These are phyloP conservation scores for Mythimna impura DNA, from an alignment of 2,888 invertebrate genomes.

Conservation along the genomic window DNA sequence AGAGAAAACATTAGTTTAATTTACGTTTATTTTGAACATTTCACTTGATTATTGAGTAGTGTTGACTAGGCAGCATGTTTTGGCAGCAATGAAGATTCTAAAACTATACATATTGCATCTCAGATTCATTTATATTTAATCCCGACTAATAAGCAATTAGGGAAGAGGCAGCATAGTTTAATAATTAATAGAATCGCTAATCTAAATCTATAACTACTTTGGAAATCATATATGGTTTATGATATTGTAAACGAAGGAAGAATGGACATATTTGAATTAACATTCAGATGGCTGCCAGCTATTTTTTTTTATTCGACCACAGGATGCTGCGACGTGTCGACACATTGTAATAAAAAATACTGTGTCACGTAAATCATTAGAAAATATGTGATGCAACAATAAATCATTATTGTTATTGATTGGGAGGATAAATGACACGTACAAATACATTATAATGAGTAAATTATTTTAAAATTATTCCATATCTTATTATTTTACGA, in stretches of 20 bases:
- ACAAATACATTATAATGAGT: conserved; percentile 37
- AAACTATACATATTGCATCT: conserved; percentile 15
- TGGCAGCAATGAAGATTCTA: conserved; percentile 37
- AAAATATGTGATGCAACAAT: conserved; percentile 15
- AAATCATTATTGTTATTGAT: conserved; percentile 8
- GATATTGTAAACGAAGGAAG: background rate
- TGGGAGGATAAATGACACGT: conserved; percentile 29
- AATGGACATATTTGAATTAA: conserved; percentile 3
- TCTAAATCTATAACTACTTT: conserved; percentile 2
- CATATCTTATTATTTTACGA: conserved; percentile 39
- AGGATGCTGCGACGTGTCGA: conserved; percentile 1
- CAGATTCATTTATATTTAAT: conserved; percentile 13
- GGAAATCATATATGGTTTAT: background rate
- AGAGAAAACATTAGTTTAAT: conserved; percentile 24
- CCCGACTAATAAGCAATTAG: conserved; percentile 9
- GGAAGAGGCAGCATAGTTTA: conserved; percentile 14
- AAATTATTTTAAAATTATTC: conserved; percentile 36
- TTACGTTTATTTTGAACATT: conserved; percentile 28
- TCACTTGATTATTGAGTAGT: conserved; percentile 21
- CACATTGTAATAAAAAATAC: conserved; percentile 1
- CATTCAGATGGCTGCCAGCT: conserved; percentile 6
- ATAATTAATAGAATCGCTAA: conserved; percentile 10
- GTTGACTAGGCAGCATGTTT: conserved; percentile 39
- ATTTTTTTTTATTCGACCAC: background rate
- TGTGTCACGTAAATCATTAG: conserved; percentile 1